phyloP scores from a whole-genome alignment of 2,797 vertebrate species.

The Distichodus sexfasciatus region DNA sequence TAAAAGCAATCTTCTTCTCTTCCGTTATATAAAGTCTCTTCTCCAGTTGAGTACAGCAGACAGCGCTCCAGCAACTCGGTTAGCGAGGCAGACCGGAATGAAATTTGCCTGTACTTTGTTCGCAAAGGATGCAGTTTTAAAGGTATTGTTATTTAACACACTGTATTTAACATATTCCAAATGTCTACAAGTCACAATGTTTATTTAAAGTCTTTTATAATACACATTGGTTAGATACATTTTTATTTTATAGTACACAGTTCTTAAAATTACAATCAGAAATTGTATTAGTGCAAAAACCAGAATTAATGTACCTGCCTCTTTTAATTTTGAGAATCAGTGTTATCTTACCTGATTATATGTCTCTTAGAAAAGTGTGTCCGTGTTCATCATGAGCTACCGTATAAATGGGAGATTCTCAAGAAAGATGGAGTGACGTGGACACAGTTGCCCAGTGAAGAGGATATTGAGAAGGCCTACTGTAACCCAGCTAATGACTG shows the following conservation, averaged over 20 bases:
- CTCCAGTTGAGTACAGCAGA: constrained; percentile 9
- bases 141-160: constrained; percentile 59
- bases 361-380: constrained; percentile 83
- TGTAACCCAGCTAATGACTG: constrained; percentile 69
- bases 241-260: too few relatives aligned
- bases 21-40: background rate
- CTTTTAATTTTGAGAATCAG: too few relatives aligned
- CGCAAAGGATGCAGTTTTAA: constrained; percentile 76
- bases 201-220: too few relatives aligned
- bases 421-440: constrained; percentile 62
- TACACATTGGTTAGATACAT: too few relatives aligned
- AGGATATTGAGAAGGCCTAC: constrained; percentile 82
- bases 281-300: too few relatives aligned
- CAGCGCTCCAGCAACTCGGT: constrained; percentile 34
- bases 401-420: constrained; percentile 86
- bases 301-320: too few relatives aligned
- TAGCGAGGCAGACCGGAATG: constrained; percentile 65
- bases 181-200: too few relatives aligned
- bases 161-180: background rate
- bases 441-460: constrained; percentile 75
- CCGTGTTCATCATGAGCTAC: constrained; percentile 80
- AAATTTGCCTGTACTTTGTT: constrained; percentile 83
- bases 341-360: too few relatives aligned
- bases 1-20: too few relatives aligned
- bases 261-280: too few relatives aligned